phyloP scores from a whole-genome alignment of 2,113 vertebrate species.

The Paramormyrops kingsleyae region DNA sequence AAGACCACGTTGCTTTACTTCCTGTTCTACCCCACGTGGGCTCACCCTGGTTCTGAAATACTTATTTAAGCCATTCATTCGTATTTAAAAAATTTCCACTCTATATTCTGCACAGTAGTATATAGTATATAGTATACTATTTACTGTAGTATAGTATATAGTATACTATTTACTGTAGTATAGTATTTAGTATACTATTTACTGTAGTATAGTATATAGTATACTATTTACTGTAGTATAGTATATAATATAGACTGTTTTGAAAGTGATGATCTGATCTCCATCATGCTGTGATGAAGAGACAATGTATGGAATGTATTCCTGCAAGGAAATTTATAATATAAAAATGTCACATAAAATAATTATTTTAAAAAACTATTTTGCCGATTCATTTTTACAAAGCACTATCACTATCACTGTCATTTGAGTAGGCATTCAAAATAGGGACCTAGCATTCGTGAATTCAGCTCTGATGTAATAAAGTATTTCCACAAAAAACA shows the following conservation, averaged over 20 bases:
- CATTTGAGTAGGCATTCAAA: not conserved
- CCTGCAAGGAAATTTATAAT: not conserved
- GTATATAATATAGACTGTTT: not conserved
- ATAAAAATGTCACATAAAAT: not conserved
- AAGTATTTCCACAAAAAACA: slow-evolving; percentile 24
- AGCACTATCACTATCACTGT: not conserved
- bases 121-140: not conserved
- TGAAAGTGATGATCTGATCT: not conserved
- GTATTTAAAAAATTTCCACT: not conserved
- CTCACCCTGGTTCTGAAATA: not conserved
- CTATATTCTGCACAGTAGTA: not conserved
- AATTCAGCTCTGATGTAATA: slow-evolving; percentile 29
- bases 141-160: too few relatives aligned
- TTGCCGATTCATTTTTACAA: not conserved
- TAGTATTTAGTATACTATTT: too few relatives aligned
- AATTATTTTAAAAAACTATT: not conserved
- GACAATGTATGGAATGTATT: not conserved
- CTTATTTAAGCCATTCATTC: not conserved
- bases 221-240: not conserved
- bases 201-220: not conserved
- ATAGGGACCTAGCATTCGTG: slow-evolving; percentile 21
- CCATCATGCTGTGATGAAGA: not conserved
- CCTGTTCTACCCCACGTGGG: not conserved
- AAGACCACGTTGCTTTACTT: not conserved
- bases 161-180: too few relatives aligned